Evolutionary conservation across 2,113 vertebrate genomes (phyloP).

Genomic region (Xiphophorus couchianus): DNA sequence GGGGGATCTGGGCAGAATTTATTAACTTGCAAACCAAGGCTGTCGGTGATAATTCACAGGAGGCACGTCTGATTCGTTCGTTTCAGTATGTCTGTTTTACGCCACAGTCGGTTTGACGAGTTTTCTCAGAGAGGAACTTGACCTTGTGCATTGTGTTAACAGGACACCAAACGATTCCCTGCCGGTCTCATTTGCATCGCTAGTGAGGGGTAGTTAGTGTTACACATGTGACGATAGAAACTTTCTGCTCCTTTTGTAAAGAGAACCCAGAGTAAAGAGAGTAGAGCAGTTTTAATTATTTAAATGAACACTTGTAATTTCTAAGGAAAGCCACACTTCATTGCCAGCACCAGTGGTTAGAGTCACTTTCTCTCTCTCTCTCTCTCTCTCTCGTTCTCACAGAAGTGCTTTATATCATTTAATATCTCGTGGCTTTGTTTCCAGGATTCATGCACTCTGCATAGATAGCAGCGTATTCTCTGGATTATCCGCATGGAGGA

Average conservation of each 20-base stretch:
- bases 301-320: constrained; percentile 62
- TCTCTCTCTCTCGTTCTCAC: neutral
- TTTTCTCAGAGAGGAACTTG: constrained; percentile 52
- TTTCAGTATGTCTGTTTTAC: constrained; percentile 40
- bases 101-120: constrained; percentile 35
- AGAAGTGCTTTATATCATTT: constrained; percentile 41
- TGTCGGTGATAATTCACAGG: constrained; percentile 43
- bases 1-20: constrained; percentile 32
- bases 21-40: constrained; percentile 25
- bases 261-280: constrained; percentile 27
- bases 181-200: constrained; percentile 59
- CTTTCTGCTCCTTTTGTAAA: constrained; percentile 36
- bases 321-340: constrained; percentile 34
- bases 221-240: constrained; percentile 51
- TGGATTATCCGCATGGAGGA: constrained; percentile 56
- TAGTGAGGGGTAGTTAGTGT: constrained; percentile 62
- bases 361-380: constrained; percentile 29
- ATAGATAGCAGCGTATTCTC: constrained; percentile 64
- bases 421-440: constrained; percentile 59
- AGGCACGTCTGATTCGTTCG: constrained; percentile 33
- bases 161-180: constrained; percentile 59
- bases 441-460: constrained; percentile 35
- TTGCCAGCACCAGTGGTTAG: constrained; percentile 17
- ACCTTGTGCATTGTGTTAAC: constrained; percentile 60
- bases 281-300: constrained; percentile 59